Conservation (phyloP, 1,140 invertebrate genomes). For the Panagrolaimus sp. region DNA sequence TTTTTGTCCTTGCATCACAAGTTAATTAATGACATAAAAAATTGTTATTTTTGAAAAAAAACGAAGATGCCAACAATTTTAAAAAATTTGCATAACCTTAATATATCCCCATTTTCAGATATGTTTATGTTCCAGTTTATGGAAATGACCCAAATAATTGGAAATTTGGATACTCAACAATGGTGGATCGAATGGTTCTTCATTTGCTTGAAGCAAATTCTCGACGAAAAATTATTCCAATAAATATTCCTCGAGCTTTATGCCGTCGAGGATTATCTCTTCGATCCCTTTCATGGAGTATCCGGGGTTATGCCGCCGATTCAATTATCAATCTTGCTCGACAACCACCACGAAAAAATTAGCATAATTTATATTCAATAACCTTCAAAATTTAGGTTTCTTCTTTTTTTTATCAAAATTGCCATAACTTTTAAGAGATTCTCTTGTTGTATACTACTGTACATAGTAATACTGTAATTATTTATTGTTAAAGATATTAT, state of each 20-base stretch:
- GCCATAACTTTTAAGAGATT: no score
- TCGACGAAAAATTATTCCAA: constrained; percentile 36
- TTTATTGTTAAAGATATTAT: no score
- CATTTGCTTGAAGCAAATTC: constrained; percentile 47
- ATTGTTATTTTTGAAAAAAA: no score
- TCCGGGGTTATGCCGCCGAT: constrained; percentile 38
- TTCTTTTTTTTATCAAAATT: no score
- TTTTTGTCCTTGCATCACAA: neutral
- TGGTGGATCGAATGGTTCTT: constrained; percentile 47
- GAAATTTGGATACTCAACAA: constrained; percentile 46
- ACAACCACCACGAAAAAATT: neutral
- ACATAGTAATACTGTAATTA: no score
- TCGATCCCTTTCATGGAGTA: constrained; percentile 38
- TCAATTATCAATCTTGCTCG: constrained; percentile 24
- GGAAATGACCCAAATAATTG: constrained; percentile 46
- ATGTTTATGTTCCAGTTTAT: constrained; percentile 46
- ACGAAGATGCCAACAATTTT: neutral
- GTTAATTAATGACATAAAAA: no score
- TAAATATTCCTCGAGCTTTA: constrained; percentile 41
- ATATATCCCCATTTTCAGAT: no score
- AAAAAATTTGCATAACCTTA: neutral
- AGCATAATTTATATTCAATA: no score
- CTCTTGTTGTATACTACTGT: no score
- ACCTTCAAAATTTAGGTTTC: no score
- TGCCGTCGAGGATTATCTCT: constrained; percentile 45